Conservation (phyloP, 2,113 vertebrate genomes). For the Pygoscelis antarcticus region DNA sequence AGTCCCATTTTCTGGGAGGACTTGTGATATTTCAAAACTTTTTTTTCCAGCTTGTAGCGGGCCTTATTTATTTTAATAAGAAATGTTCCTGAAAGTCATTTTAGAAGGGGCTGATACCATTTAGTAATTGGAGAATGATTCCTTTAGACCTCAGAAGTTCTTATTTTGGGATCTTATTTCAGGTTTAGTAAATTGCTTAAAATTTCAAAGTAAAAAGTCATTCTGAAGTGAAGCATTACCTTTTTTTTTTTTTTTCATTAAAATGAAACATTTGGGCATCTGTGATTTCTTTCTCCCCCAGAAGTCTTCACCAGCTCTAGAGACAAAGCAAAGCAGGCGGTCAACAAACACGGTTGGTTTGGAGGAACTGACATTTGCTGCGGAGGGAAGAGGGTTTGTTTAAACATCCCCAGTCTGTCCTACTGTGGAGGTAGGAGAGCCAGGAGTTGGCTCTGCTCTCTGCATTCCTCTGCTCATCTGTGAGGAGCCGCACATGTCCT, state of each 20-base stretch:
- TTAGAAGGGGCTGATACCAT: background rate
- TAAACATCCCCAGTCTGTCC: background rate
- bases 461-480: background rate
- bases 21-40: background rate
- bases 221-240: background rate
- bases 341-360: background rate
- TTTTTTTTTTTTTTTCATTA: background rate
- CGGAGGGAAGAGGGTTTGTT: background rate
- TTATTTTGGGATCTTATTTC: background rate
- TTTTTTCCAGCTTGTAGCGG: background rate
- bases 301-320: background rate
- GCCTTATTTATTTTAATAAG: background rate
- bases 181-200: background rate
- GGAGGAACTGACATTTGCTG: background rate
- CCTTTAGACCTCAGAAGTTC: background rate
- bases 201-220: background rate
- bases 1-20: background rate
- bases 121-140: conserved; percentile 12
- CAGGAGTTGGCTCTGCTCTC: background rate
- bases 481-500: background rate
- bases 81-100: background rate
- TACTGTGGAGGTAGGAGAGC: background rate
- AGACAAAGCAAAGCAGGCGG: background rate
- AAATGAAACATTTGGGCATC: background rate
- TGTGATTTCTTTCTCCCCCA: background rate